phyloP scores from a whole-genome alignment of 2,113 vertebrate genomes.

The Malurus melanocephalus region DNA sequence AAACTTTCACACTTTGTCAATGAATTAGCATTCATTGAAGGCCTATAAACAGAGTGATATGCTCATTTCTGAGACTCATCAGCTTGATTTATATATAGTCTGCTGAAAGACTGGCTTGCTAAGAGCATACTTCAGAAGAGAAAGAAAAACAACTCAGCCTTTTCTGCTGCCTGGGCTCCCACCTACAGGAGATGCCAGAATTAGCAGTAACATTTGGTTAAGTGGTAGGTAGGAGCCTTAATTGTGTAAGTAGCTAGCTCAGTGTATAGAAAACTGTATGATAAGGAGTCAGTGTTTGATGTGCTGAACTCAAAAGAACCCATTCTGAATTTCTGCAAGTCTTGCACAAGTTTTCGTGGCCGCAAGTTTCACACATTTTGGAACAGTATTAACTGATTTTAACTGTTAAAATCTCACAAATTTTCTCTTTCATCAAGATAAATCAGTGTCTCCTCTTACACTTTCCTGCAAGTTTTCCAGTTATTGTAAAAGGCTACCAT shows the following conservation, averaged over 20 bases:
- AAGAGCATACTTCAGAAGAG: background rate
- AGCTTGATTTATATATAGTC: conserved; percentile 2
- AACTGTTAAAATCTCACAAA: background rate
- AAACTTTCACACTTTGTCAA: conserved; percentile 21
- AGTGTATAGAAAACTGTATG: background rate
- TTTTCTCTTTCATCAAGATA: background rate
- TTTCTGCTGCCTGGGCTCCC: background rate
- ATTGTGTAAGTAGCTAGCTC: conserved; percentile 1
- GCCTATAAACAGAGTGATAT: background rate
- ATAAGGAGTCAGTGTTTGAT: background rate
- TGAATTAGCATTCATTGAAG: conserved; percentile 3
- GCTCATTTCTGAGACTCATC: background rate
- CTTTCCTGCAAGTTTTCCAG: background rate
- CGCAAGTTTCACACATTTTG: background rate
- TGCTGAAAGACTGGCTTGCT: conserved; percentile 8
- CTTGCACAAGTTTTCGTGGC: background rate
- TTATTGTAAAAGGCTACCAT: background rate
- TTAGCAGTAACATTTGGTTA: conserved; percentile 50
- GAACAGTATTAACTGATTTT: background rate
- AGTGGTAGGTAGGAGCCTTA: conserved; percentile 27
- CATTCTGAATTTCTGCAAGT: background rate
- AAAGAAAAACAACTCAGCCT: conserved; percentile 18
- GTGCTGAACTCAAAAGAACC: background rate
- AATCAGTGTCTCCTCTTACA: background rate
- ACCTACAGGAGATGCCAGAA: conserved; percentile 41